Conservation (phyloP, 1,140 invertebrate species). For the Drosophila bifasciata region DNA sequence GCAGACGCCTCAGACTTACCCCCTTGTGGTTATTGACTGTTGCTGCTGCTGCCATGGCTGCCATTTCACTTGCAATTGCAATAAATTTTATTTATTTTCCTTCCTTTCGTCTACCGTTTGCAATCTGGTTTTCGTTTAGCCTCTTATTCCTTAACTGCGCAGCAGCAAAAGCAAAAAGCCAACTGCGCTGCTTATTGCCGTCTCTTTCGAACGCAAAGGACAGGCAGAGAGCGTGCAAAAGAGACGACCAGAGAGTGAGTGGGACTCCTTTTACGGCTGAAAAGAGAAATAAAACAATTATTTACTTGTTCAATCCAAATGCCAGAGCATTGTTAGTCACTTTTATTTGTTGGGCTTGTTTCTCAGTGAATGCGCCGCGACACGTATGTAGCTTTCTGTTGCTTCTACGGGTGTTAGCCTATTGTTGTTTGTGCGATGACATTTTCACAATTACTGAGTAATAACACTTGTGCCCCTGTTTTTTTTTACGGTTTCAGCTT, state of each 20-base stretch:
- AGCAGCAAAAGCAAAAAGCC: slow-evolving; percentile 64
- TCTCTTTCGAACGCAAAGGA: background rate
- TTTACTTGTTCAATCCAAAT: slow-evolving; percentile 31
- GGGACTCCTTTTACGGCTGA: slow-evolving; percentile 55
- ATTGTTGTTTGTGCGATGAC: slow-evolving; percentile 47
- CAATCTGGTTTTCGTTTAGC: slow-evolving; percentile 13
- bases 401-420: slow-evolving; percentile 30
- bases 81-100: slow-evolving; percentile 22
- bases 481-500: slow-evolving; percentile 55
- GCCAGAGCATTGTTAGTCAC: slow-evolving; percentile 41
- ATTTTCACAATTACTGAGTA: slow-evolving; percentile 75
- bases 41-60: slow-evolving; percentile 57
- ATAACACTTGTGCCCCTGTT: slow-evolving; percentile 70
- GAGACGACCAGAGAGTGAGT: slow-evolving; percentile 7
- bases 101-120: slow-evolving; percentile 9
- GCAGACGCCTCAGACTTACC: slow-evolving; percentile 59
- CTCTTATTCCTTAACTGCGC: slow-evolving; percentile 41
- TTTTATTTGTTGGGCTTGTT: slow-evolving; percentile 27
- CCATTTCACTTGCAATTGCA: slow-evolving; percentile 40
- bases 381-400: slow-evolving; percentile 22
- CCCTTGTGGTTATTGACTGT: slow-evolving; percentile 57
- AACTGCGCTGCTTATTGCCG: slow-evolving; percentile 56
- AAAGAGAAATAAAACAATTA: slow-evolving; percentile 33
- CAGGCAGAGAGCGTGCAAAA: slow-evolving; percentile 5
- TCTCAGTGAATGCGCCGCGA: too few relatives aligned